Evolutionary conservation across 30 jellyfish, hydroid and myxozoan genomes (phyloP), one percentile per base, ranked within the genome.

Genomic region (Pelagia noctiluca): DNA sequence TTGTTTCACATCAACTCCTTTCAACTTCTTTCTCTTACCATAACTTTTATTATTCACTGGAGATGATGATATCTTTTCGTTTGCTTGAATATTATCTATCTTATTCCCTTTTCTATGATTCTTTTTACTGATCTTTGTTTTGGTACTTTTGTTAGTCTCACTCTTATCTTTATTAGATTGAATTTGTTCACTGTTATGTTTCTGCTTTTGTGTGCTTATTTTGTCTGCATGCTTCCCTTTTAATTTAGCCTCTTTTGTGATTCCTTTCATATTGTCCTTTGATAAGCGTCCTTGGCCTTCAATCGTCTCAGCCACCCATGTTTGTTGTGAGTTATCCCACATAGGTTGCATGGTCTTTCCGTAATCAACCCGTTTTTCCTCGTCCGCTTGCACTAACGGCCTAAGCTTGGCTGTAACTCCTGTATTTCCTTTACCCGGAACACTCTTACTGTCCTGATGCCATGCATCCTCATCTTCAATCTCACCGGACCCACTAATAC

Each of bases 301-400:
- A 52, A 52, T 19, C 26, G 68, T 3, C 26, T 8, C 21, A 3
- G 68, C 68, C 4, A 52, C 68, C 68, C 68, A 52, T 19, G 68
- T 52, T 52, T 52, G 68, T 52, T 52, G 28, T 19, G 2, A 3
- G 26, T 52, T 52, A 19, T 52, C 68, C 68, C 68, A 52, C 68
- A 52, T 52, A 25, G 68, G 68, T 19, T 52, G 68, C 68, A 52
- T 52, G 68, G 30, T 52, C 21, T 52, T 52, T 8, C 28, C 68
- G 16, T 10, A 19, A 52, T 52, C 68, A 16, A 16, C 57, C 26
- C 21, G 16, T 52, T 30, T 52, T 19, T 52, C 30, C 68, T 52
- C 68, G 16, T 52, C 68, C 4, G 12, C 68, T 4, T 3, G 7
- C 2, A n/a, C n/a, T n/a, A n/a, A n/a, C n/a, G n/a, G n/a, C n/a